Conservation (phyloP, 2,113 vertebrate species). For the Brienomyrus longianalis region DNA sequence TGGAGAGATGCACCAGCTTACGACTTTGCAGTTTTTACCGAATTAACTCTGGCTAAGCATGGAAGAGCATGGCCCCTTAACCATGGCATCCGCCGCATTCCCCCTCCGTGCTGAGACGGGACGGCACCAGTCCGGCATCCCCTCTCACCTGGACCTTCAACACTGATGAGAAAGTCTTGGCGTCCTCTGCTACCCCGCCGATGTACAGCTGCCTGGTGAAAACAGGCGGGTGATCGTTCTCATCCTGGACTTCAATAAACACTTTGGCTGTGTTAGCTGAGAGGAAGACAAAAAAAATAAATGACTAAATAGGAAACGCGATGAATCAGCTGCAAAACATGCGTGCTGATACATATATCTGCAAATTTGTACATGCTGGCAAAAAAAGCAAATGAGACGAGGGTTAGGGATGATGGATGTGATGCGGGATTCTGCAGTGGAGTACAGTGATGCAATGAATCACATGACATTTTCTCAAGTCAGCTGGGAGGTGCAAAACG, state of each 20-base stretch:
- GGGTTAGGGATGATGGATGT: background rate
- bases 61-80: background rate
- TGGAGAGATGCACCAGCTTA: background rate
- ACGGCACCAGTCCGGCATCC: background rate
- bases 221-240: slow-evolving; percentile 86
- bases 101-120: background rate
- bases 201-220: slow-evolving; percentile 84
- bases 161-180: slow-evolving; percentile 88
- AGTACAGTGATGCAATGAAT: background rate
- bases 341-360: background rate
- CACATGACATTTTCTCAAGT: background rate
- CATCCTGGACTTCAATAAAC: slow-evolving; percentile 81
- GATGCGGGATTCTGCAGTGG: background rate
- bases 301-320: background rate
- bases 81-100: background rate
- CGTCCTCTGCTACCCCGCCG: slow-evolving; percentile 89
- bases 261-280: slow-evolving; percentile 89
- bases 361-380: background rate
- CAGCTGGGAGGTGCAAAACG: background rate
- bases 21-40: background rate
- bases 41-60: background rate
- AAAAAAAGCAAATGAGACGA: background rate
- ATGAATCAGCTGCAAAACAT: background rate
- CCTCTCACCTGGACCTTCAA: slow-evolving; percentile 81
- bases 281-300: slow-evolving; percentile 29